Conservation (phyloP, 2,113 vertebrate species). For the Gallinago media region DNA sequence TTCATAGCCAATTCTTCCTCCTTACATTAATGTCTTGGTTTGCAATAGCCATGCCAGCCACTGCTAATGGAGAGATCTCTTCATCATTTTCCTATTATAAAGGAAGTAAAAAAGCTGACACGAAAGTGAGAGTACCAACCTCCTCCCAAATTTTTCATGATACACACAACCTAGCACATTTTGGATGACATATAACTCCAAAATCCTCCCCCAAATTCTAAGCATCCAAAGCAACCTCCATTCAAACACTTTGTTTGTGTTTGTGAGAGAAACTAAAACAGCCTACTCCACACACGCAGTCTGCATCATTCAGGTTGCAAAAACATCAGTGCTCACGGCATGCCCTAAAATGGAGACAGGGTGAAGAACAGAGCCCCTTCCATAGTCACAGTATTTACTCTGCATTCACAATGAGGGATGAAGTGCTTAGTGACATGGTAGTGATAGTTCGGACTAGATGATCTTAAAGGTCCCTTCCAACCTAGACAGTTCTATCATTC, state of each 20-base stretch:
- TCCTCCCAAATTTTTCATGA: neutral
- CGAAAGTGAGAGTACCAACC: neutral
- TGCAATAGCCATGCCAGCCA: neutral
- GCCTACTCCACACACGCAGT: neutral
- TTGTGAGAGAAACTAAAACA: neutral
- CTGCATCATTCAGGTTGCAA: neutral
- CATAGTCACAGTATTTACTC: fast-evolving
- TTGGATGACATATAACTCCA: fast-evolving
- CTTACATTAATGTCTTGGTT: neutral
- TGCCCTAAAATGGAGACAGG: neutral
- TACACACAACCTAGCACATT: neutral
- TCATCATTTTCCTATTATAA: neutral
- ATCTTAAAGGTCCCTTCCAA: too few species aligned
- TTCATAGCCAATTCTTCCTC: neutral
- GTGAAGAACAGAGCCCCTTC: neutral
- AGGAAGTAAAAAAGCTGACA: neutral
- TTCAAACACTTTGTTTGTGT: neutral
- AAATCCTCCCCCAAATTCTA: neutral
- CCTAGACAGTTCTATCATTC: too few species aligned
- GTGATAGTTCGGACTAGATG: too few species aligned
- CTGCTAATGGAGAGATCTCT: neutral
- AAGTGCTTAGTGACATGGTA: too few species aligned
- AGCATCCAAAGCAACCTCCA: neutral
- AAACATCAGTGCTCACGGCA: fast-evolving
- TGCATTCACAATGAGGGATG: too few species aligned